These are phyloP conservation scores for Dicyrtomina minuta DNA, from an alignment of 2,888 invertebrate species.

Conservation along the genomic window DNA sequence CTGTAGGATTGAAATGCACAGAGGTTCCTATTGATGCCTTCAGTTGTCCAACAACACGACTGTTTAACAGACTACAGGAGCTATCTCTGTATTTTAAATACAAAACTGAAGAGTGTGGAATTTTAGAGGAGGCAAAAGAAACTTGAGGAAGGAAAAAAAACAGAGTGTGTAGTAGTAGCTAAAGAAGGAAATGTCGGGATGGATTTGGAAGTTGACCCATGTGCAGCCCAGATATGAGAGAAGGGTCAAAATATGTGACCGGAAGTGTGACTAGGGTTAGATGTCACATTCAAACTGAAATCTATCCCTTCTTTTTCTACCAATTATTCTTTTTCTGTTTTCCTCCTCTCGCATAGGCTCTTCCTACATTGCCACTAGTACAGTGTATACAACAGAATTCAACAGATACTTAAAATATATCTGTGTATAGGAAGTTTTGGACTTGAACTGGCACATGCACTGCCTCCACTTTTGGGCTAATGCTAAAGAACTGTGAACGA, in stretches of 20 bases:
- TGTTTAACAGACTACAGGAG: too few species aligned
- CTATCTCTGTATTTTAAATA: too few species aligned
- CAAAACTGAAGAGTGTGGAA: too few species aligned
- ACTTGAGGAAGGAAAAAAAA: slow-evolving; percentile 10
- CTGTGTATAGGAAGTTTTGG: too few species aligned
- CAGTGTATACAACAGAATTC: too few species aligned
- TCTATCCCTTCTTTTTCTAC: slow-evolving; percentile 29
- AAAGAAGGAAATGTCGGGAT: slow-evolving; percentile 35
- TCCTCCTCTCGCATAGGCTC: background rate
- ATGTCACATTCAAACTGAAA: slow-evolving; percentile 40
- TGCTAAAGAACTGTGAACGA: slow-evolving; percentile 19
- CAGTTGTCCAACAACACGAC: too few species aligned
- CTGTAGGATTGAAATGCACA: too few species aligned
- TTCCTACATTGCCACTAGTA: background rate
- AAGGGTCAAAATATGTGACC: slow-evolving; percentile 54
- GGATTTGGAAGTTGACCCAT: slow-evolving; percentile 48
- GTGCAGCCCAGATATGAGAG: slow-evolving; percentile 51
- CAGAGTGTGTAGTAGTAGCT: background rate
- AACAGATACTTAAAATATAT: too few species aligned
- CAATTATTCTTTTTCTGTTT: slow-evolving; percentile 20
- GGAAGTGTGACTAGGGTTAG: slow-evolving; percentile 54
- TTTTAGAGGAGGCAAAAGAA: slow-evolving; percentile 21
- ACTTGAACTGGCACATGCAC: too few species aligned
- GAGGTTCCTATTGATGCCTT: too few species aligned
- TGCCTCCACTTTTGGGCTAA: background rate